Evolutionary conservation across 2,888 invertebrate genomes (phyloP), one percentile per base, ranked within the genome.

Genomic region (Agrochola lota): DNA sequence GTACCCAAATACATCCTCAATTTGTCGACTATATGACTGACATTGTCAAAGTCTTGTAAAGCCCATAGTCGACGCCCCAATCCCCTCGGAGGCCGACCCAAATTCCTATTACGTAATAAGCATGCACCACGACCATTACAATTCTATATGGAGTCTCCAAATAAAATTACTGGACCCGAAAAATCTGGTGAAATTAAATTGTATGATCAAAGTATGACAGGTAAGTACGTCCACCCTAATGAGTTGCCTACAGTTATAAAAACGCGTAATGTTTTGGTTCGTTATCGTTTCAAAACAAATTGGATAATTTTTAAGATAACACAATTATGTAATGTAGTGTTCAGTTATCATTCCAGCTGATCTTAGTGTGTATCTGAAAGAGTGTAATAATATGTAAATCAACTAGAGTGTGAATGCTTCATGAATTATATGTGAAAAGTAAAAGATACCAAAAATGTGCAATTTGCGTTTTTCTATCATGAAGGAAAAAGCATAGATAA

Each of bases 31-130:
- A 26, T 66, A 66, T 74, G 69, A 57, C 30, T 55, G 80, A 59
- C 60, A 60, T 55, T 63, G 62, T 80, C 70, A 84, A 84, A 82
- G 64, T 64, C 49, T 60, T 71, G 49, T 71, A 78, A 59, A 74
- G 66, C 71, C 62, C 35, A 59, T 72, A 75, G 80, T n/a, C 57
- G 26, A 62, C 70, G 80, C 70, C 75, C 71, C 68, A 85, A 71
- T 74, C 82, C 74, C 87, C 72, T 30, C 57, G 68, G 75, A 74
- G 76, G 72, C 60, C 80, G 85, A 85, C 85, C 83, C 77, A 80
- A 77, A 85, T 86, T 77, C 80, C 74, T 71, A 73, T 80, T 74
- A 59, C 62, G 81, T 85, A 81, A 85, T 77, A 80, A 77, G 55
- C 62, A 80, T 74, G 77, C 78, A 74, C 72, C 55, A 67, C 63